Percentiles rank a stretch among this genome's conserved stretches.
Evolutionary conservation across 2,113 vertebrate genomes (phyloP).

Genomic region (Hoplias malabaricus): DNA sequence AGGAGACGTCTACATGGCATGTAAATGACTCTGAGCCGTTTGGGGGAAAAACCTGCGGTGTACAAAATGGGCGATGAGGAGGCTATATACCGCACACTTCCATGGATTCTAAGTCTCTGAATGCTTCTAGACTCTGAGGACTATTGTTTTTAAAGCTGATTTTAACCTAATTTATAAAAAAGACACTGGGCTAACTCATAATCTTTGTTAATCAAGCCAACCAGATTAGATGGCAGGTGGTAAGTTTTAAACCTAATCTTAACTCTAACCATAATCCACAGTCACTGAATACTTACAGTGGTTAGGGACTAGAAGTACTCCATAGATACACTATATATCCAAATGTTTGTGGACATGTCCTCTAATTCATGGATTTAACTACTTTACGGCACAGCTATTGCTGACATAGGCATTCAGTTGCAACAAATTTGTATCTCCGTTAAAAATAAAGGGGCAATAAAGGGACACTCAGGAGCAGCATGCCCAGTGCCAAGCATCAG

Average conservation of each 20-base stretch:
- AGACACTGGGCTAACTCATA: conserved; percentile 43
- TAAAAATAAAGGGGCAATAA: too few species aligned
- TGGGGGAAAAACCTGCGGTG: not conserved
- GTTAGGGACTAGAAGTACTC: conserved; percentile 11
- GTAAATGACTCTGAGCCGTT: conserved; percentile 34
- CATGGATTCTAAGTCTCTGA: conserved; percentile 57
- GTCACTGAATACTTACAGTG: conserved; percentile 13
- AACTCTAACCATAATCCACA: conserved; percentile 8
- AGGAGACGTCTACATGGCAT: conserved; percentile 40
- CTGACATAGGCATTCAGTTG: too few species aligned
- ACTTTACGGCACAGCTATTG: too few species aligned
- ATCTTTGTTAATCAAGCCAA: conserved; percentile 48
- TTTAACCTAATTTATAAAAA: conserved; percentile 49
- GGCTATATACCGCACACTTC: conserved; percentile 35
- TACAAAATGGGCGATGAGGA: not conserved
- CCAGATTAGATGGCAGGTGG: conserved; percentile 59
- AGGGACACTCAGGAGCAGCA: too few species aligned
- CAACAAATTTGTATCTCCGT: too few species aligned
- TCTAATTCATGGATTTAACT: too few species aligned
- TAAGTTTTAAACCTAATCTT: conserved; percentile 51
- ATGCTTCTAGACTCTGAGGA: conserved; percentile 56
- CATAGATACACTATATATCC: conserved; percentile 25
- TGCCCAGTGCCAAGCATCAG: too few species aligned
- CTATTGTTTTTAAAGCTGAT: conserved; percentile 43
- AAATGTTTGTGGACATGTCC: too few species aligned